Evolutionary conservation across 1,140 invertebrate species (phyloP).

Genomic region (Philopotamus ludificatus): DNA sequence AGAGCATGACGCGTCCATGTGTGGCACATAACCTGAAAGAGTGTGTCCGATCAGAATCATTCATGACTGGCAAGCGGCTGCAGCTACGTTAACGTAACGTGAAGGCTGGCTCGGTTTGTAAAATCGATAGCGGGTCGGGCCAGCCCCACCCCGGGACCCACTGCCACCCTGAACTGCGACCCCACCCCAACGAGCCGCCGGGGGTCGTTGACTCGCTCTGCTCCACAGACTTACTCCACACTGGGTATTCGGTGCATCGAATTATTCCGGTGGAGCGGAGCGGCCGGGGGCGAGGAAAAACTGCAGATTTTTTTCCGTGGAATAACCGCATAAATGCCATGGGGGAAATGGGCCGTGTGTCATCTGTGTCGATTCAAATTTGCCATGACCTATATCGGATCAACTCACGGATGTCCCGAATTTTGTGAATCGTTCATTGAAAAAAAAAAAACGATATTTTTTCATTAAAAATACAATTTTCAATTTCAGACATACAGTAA

Average conservation of each 20-base stretch:
- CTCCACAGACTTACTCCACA: background rate
- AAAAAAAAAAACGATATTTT: too few relatives aligned
- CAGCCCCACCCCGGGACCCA: background rate
- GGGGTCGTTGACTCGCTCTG: conserved; percentile 16
- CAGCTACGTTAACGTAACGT: conserved; percentile 23
- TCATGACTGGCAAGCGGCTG: conserved; percentile 3
- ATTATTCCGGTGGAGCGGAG: background rate
- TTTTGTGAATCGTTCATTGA: too few relatives aligned
- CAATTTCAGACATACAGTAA: too few relatives aligned
- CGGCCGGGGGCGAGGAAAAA: too few relatives aligned
- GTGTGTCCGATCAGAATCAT: conserved; percentile 3
- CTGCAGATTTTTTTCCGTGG: too few relatives aligned
- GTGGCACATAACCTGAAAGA: background rate
- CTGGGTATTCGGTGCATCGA: background rate
- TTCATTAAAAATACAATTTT: too few relatives aligned
- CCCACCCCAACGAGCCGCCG: background rate
- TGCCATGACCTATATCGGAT: too few relatives aligned
- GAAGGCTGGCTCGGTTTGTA: conserved; percentile 21
- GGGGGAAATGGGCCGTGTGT: too few relatives aligned
- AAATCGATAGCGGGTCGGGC: conserved; percentile 23
- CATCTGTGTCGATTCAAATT: too few relatives aligned
- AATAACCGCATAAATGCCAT: too few relatives aligned
- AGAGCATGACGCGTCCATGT: too few relatives aligned
- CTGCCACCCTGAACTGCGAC: background rate
- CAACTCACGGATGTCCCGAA: too few relatives aligned